Base-by-base conservation (phyloP, 2,113 vertebrate genomes). In the Myrmecobius fasciatus region DNA sequence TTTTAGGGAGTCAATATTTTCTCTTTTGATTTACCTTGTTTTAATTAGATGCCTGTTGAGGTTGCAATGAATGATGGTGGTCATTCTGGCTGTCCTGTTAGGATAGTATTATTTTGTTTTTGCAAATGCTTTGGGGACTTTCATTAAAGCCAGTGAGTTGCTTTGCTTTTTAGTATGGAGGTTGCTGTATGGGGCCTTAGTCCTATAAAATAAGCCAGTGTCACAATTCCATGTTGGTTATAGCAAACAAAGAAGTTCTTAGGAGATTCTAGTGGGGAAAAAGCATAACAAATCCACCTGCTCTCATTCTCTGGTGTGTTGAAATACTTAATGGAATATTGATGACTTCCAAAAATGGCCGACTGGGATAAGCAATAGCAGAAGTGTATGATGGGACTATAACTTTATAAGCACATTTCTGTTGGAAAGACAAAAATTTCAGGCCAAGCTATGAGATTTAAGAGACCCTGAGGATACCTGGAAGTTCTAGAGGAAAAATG, bases 261-360 rank as follows among this genome's bases (percentile, higher is more conserved):
- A 75, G 92, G 91, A 91, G 48, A 52, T 88, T 94, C 83, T 94
- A 93, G 67, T 83, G 94, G 93, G 89, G 95, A 89, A 92, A 93
- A 92, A 93, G 49, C 49, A 93, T 14, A 89, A 95, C 94, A 96
- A 95, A 94, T 0, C 67, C 90, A 93, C 89, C 60, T 92, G 49
- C 88, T 98, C 96, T 93, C 46, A 24, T 93, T 92, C 83, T 92
- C 46, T 96, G 51, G 90, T 96, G 11, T 96, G 97, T 97, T 96
- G 96, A 92, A 97, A 88, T 97, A 91, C 54, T 91, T n/a, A 94
- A 96, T 95, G 48, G 95, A 97, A 94, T 36, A 26, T 90, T 97
- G 97, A 96, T 95, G 95, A 97, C 92, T 53, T 96, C 88, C 92
- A 53, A 56, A 94, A 95, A 94, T 92, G 92, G 97, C 94, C 53